Base-by-base conservation (phyloP, 2,113 vertebrate species). In the Nothocercus julius region DNA sequence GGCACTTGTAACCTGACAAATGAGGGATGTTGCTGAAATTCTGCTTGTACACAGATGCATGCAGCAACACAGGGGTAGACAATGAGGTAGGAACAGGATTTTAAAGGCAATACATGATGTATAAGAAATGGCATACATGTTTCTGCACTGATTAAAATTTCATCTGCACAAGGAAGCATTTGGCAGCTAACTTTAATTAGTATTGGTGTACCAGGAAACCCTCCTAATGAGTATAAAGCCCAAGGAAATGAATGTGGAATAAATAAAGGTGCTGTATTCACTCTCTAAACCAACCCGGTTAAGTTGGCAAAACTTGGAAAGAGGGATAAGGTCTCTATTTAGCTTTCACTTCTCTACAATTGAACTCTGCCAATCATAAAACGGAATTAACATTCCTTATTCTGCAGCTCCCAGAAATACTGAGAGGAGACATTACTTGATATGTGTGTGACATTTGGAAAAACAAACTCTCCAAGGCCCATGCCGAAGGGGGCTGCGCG, bases 161-260 rank as follows among this genome's bases (percentile, higher is more conserved):
- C 93, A 95, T 93, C 84, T 92, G 80, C 42, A 72, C 51, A 76
- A 93, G 93, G 92, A 97, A 96, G 90, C 88, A 68, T 96, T 94
- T 93, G 69, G 62, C 70, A 45, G 83, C 49, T 83, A 59, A 84
- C 53, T 94, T 91, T 80, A 90, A 93, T 72, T 58, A 83, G 32
- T 88, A 68, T 90, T 72, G 56, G 79, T 88, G 38, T 76, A 66
- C n/a, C 93, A 95, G 94, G 90, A 96, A 97, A 85, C 88, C 30
- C 80, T 96, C 54, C 36, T 76, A 90, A 54, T 25, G 70, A 78
- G 49, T 72, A 51, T 53, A 92, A 85, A 86, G 58, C 62, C 84
- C 67, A 59, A 79, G 90, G 77, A 97, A 96, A 92, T 84, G 64
- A 58, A 80, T 47, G 63, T 80, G 67, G 47, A 92, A 36, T 89